Base-by-base conservation (phyloP, 2,888 invertebrate species). In the Chrysolina haemoptera region DNA sequence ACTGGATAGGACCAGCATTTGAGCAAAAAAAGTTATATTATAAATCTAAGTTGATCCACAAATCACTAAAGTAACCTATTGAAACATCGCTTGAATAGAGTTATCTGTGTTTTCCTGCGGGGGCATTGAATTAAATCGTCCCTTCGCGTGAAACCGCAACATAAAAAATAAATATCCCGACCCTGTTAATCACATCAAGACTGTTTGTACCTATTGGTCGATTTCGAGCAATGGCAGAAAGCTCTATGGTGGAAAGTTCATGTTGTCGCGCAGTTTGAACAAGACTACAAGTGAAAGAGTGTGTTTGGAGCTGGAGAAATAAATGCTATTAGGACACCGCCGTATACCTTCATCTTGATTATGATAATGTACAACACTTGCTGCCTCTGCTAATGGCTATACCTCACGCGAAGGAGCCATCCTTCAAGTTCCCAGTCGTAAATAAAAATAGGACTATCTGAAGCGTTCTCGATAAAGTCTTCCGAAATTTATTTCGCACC, bases 311-410 rank as follows among this genome's bases (percentile, higher is more conserved):
- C 35, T 8, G 27, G 10, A 59, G n/a, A 27, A 59, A 59, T 59
- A 27, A 59, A 59, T 59, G 59, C 27, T 27, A 59, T 59, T 27
- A 27, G 16, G 27, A 59, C 59, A 59, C 35, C 59, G 35, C 59
- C 14, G 59, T 27, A 59, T 27, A 59, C 27, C 59, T 59, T 59
- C 35, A 59, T 43, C 43, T 53, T 53, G 53, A 67, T 67, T 67
- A 67, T 53, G 67, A 55, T 67, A 67, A 67, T 67, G 40, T 18
- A 40, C 40, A 16, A 67, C 40, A 53, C 55, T 67, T 53, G 55
- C 18, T 67, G 18, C 53, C 27, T 11, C 14, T 1, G 8, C 53
- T 67, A 53, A 67, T 53, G 53, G 67, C 67, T 35, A 41, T 41
- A 53, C 35, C 18, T 48, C 67, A 53, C 67, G 67, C 67, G n/a